Evolutionary conservation across 64 coral and sea anemone genomes (phyloP), one percentile per base, ranked within the genome.

Genomic region (Dendrophyllia cribrosa): DNA sequence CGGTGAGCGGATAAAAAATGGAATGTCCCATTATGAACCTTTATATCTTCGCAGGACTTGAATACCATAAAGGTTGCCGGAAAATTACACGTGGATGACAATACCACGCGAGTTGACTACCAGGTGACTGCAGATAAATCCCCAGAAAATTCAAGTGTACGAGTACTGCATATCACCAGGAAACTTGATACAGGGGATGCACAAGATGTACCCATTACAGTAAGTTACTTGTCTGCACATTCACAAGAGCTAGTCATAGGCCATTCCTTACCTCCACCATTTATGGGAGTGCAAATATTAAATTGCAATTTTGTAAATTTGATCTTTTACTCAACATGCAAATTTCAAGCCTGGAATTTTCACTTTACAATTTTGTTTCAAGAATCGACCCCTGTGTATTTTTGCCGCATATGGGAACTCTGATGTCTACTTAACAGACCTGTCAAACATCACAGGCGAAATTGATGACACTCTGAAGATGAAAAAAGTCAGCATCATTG

Each of bases 341-440:
- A 34, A 34, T 34, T 34, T 34, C 34, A 34, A 34, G 34, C 34
- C 34, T 34, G 34, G 34, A 34, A 34, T 34, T 34, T 34, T 34
- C 34, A 34, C 34, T 34, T 34, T 34, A 34, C 52, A 55, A 8
- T 58, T 72, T 15, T 5, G 10, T 17, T 72, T 56, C 67, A 22
- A 91, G 89, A 25, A 58, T 3, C 43, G 58, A 15, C 51, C 63
- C 9, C 72, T 91, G 66, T 79, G 77, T 50, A 60, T 91, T 19
- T 82, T 82, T 74, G 89, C 51, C 48, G 77, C 89, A 15, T 61
- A 71, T 20, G 77, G 77, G 17, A 91, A 80, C 58, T 78, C 77
- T 7, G 17, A 56, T 22, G 22, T 12, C 19, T 67, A 66, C 11
- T 13, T 52, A 13, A 84, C 16, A 66, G 44, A 84, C 26, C 45